Evolutionary conservation across 2,888 invertebrate genomes (phyloP), one percentile per base, ranked within the genome.

Genomic region (Suillia variegata): DNA sequence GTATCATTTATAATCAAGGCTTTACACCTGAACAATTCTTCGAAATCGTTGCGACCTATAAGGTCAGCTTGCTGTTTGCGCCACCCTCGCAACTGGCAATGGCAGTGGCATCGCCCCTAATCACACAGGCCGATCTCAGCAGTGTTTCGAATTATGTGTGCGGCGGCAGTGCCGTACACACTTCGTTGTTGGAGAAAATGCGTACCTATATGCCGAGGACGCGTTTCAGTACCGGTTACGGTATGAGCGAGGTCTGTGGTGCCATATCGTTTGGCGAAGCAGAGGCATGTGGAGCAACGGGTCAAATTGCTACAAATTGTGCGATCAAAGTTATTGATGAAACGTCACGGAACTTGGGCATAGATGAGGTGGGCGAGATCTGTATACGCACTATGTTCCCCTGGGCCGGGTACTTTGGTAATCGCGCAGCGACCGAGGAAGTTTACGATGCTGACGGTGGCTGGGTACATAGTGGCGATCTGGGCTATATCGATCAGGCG

Each of bases 381-480:
- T 64, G 47, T 47, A 51, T 67, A 0, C 64, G 61, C 49, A 15
- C 42, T 1, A 34, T 34, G 0, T 64, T 58, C 18, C 31, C 49
- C 53, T 67, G 67, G 63, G 22, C 63, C 22, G 71, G 71, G 0
- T 73, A 73, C 38, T 64, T 58, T 55, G 49, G 56, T 1, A 67
- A 70, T 50, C 12, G 20, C 10, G 33, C 54, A 24, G 63, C 64
- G 1, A 67, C 68, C 1, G 49, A 48, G 38, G 38, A 17, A 6
- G 59, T 53, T 3, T 61, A 67, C 12, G 33, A 67, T 10, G n/a
- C n/a, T n/a, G n/a, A 5, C 12, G 69, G 70, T 10, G 65, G 63
- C 6, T 73, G 66, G 65, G 42, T 68, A n/a, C 60, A 64, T 42
- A 58, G 68, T 0, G 73, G 71, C 22, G 73, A 73, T 56, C 56